A percentile compares a stretch with the other conserved stretches of the same genome.
phyloP scores from a whole-genome alignment of 2,797 vertebrate genomes.

The Cirrhinus mrigala region DNA sequence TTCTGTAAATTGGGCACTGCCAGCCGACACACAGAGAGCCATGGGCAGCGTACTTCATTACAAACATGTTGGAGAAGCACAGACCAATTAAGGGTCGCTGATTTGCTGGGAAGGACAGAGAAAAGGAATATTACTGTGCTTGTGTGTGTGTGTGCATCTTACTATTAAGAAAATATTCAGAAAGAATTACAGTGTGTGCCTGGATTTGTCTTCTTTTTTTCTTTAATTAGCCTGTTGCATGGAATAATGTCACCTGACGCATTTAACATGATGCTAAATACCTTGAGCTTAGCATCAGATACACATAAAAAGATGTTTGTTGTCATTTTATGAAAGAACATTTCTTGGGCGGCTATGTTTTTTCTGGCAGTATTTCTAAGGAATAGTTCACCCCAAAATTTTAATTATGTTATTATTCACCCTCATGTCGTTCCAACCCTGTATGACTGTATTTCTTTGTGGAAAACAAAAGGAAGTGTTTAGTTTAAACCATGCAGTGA shows the following conservation, averaged over 20 bases:
- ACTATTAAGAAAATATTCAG: constrained; percentile 9
- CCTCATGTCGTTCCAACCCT: not conserved
- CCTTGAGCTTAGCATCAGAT: not conserved
- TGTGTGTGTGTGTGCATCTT: constrained; percentile 21
- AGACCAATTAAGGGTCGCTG: constrained; percentile 97
- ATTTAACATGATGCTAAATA: constrained; percentile 8
- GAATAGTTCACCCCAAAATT: not conserved
- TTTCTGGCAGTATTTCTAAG: not conserved
- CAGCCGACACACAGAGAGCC: constrained; percentile 99
- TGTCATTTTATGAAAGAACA: not conserved
- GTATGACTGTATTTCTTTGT: not conserved
- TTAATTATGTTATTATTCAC: not conserved
- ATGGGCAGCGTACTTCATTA: constrained; percentile 99
- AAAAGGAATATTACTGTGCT: constrained; percentile 70
- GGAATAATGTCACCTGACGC: not conserved
- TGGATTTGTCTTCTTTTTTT: constrained; percentile 10
- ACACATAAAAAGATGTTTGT: not conserved
- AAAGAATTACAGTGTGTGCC: not conserved
- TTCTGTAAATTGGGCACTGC: constrained; percentile 99
- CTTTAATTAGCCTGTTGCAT: constrained; percentile 23
- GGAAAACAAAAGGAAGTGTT: not conserved
- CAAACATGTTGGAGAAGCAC: constrained; percentile 98
- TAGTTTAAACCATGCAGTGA: not conserved
- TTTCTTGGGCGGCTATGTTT: not conserved
- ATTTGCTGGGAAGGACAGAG: constrained; percentile 79